Evolutionary conservation across 2,797 vertebrate genomes (phyloP).

Genomic region (Heteromormyrus szaboi): DNA sequence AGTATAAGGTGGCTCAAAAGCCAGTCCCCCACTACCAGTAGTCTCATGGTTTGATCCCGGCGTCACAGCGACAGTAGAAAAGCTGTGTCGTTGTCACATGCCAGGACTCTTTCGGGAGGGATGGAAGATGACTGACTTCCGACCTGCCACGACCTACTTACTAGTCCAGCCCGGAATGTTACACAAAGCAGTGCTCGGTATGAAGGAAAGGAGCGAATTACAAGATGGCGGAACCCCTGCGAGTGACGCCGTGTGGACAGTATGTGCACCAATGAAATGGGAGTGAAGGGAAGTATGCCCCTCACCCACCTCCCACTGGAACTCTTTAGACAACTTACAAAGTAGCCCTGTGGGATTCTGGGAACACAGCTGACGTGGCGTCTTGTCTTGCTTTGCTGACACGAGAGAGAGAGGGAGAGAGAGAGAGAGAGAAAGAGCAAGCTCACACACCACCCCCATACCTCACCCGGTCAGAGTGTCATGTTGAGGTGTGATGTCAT

Average conservation of each 20-base stretch:
- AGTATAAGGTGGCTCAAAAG: background rate
- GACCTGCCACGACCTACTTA: background rate
- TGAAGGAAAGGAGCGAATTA: background rate
- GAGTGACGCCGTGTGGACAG: background rate
- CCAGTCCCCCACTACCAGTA: background rate
- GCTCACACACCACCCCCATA: background rate
- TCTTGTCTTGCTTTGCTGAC: background rate
- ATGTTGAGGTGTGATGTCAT: background rate
- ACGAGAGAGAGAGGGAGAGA: background rate
- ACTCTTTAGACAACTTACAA: background rate
- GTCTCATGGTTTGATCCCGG: background rate
- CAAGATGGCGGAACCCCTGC: background rate
- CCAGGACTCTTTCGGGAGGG: background rate
- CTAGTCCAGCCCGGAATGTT: background rate
- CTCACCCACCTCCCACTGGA: background rate
- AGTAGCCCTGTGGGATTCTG: background rate
- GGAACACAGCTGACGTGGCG: background rate
- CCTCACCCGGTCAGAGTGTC: background rate
- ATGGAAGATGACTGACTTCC: background rate
- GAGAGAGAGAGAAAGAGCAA: background rate
- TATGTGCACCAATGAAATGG: background rate
- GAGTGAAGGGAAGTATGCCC: background rate
- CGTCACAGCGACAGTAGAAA: background rate
- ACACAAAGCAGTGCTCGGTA: background rate
- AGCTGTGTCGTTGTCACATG: background rate